These are phyloP conservation scores for Aptenodytes patagonicus DNA, from an alignment of 2,113 vertebrate species.

Conservation along the genomic window DNA sequence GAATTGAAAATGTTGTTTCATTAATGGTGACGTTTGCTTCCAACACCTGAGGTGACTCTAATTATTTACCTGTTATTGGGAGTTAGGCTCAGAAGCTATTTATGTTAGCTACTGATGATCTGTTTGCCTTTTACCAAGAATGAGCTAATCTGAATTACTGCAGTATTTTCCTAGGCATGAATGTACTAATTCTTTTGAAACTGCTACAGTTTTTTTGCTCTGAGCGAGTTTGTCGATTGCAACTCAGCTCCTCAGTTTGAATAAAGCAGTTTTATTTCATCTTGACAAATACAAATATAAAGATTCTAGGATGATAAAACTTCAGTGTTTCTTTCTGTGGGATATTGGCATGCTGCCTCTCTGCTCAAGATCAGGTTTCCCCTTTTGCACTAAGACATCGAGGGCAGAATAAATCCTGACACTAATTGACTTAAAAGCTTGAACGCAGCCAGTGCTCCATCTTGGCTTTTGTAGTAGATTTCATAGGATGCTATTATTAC, in stretches of 20 bases:
- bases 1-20: background rate
- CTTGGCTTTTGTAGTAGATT: background rate
- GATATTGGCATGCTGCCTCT: background rate
- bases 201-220: background rate
- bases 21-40: background rate
- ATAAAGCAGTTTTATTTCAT: background rate
- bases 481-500: background rate
- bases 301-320: background rate
- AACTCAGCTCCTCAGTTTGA: background rate
- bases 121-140: background rate
- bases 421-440: background rate
- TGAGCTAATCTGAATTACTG: background rate
- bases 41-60: background rate
- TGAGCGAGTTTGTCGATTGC: background rate
- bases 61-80: background rate
- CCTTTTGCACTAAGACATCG: background rate
- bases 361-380: background rate
- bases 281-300: background rate
- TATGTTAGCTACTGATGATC: background rate
- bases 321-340: background rate
- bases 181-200: background rate
- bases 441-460: background rate
- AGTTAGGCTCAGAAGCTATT: background rate
- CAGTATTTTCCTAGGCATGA: background rate
- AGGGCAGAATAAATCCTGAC: conserved; percentile 7